These are phyloP conservation scores for Colaptes auratus DNA, from an alignment of 2,113 vertebrate species.

Conservation along the genomic window DNA sequence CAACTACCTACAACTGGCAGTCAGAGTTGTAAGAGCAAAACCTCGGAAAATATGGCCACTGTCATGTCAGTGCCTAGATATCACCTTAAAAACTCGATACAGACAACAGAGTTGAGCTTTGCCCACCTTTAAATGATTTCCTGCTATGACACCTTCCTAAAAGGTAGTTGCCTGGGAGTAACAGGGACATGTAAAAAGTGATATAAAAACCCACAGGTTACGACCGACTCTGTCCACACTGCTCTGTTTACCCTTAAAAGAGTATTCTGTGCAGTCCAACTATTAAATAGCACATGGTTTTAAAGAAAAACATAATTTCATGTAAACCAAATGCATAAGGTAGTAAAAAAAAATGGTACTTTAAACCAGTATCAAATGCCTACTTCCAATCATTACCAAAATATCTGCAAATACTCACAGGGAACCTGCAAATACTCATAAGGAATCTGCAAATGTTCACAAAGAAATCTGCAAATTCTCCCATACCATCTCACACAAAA, in stretches of 20 bases:
- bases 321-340: neutral
- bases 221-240: neutral
- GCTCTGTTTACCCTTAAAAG: neutral
- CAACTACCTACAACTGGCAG: neutral
- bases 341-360: neutral
- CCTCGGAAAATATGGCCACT: neutral
- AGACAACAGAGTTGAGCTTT: neutral
- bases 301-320: neutral
- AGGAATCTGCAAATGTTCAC: slow-evolving; percentile 64
- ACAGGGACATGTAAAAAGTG: neutral
- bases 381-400: slow-evolving; percentile 46
- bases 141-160: slow-evolving; percentile 3
- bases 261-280: neutral
- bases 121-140: neutral
- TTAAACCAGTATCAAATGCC: neutral
- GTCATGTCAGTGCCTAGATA: neutral
- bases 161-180: neutral
- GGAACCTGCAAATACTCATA: slow-evolving; percentile 52
- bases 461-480: slow-evolving; percentile 62
- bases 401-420: slow-evolving; percentile 64
- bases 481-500: neutral
- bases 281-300: slow-evolving; percentile 33
- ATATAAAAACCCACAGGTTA: neutral
- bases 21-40: neutral
- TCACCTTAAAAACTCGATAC: neutral